Conservation (phyloP, 92 coral and sea anemone species). For the Phenganax marumi region DNA sequence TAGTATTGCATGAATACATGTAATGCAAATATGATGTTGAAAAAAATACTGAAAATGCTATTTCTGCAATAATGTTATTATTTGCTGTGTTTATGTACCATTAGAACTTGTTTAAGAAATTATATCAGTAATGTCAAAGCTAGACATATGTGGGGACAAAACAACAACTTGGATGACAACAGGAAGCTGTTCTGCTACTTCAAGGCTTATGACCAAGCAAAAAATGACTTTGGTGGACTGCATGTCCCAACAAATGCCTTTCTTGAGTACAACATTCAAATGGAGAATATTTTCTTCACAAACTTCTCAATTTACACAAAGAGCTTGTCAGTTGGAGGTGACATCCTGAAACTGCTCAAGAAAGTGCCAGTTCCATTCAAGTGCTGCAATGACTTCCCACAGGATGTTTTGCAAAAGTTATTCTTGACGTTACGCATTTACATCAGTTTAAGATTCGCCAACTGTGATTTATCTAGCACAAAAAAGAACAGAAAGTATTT, state of each 20-base stretch:
- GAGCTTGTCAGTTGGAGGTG: neutral
- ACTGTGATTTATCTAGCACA: neutral
- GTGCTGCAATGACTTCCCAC: neutral
- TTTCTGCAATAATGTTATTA: too few species aligned
- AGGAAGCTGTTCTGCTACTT: too few species aligned
- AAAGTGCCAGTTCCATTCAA: conserved; percentile 3
- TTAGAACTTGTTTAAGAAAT: too few species aligned
- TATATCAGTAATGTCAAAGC: too few species aligned
- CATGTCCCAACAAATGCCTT: neutral
- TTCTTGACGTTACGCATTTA: neutral
- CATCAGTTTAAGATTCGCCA: neutral
- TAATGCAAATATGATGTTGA: too few species aligned
- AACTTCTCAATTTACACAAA: neutral
- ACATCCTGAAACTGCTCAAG: neutral
- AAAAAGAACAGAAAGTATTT: conserved; percentile 1
- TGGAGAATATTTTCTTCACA: neutral
- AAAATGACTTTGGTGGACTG: neutral
- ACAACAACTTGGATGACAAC: too few species aligned
- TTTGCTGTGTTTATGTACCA: too few species aligned
- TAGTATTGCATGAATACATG: too few species aligned
- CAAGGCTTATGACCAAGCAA: neutral
- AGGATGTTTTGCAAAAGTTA: neutral
- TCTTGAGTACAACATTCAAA: neutral
- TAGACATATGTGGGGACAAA: too few species aligned
- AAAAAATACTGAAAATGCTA: too few species aligned